Evolutionary conservation across 2,888 invertebrate genomes (phyloP).

Genomic region (Caenorhabditis angaria): DNA sequence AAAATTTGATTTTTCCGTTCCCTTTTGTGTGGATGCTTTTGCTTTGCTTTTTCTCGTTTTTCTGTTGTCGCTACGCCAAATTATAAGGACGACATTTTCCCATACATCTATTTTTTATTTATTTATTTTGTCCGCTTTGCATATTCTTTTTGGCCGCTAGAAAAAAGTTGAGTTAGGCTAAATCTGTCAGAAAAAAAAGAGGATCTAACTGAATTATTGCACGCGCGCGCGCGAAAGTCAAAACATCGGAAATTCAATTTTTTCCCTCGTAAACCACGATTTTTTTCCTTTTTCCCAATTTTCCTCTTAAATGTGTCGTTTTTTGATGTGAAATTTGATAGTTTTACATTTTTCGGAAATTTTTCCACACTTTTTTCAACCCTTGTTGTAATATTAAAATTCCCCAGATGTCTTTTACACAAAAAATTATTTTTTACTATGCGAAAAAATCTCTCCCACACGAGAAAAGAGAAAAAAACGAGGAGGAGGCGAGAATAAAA

Average conservation of each 20-base stretch:
- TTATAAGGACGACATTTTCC: conserved; percentile 15
- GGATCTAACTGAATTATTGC: too few species aligned
- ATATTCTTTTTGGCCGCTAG: too few species aligned
- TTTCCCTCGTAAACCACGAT: too few species aligned
- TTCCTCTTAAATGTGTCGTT: background rate
- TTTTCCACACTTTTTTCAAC: background rate
- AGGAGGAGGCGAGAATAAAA: conserved; percentile 20
- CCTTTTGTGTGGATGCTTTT: conserved; percentile 8
- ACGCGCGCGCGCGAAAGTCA: too few species aligned
- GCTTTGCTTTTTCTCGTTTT: conserved; percentile 19
- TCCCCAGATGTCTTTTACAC: background rate
- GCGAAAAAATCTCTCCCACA: too few species aligned
- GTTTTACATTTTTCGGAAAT: background rate
- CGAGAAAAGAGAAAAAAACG: too few species aligned
- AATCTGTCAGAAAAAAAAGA: too few species aligned
- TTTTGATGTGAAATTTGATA: background rate
- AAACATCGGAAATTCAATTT: too few species aligned
- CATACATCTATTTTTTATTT: conserved; percentile 13
- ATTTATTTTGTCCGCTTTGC: conserved; percentile 22
- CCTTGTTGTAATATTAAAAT: background rate
- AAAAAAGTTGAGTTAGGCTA: too few species aligned
- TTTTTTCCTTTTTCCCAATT: too few species aligned
- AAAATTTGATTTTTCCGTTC: conserved; percentile 22
- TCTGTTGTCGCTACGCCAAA: conserved; percentile 17
- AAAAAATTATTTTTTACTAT: background rate